phyloP scores from a whole-genome alignment of 2,888 invertebrate species.

The Drosophila mulleri region DNA sequence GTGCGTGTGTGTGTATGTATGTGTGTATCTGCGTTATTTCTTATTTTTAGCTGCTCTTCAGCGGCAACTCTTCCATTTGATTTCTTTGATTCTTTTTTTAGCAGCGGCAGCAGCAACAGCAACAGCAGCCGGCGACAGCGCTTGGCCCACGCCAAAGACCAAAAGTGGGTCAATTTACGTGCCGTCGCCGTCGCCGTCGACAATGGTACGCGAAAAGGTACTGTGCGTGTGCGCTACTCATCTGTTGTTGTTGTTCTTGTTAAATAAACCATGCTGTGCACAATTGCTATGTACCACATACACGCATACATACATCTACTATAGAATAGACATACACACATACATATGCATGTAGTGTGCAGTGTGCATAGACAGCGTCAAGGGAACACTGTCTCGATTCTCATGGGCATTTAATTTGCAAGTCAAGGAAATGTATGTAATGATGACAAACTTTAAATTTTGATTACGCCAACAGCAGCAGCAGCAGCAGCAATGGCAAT shows the following conservation, averaged over 20 bases:
- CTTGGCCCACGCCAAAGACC: constrained; percentile 53
- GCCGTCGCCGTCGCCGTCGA: constrained; percentile 49
- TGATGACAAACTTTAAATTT: constrained; percentile 73
- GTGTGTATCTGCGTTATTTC: constrained; percentile 11
- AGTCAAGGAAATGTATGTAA: constrained; percentile 65
- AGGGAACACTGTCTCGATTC: constrained; percentile 27
- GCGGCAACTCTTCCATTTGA: constrained; percentile 76
- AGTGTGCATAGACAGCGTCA: constrained; percentile 1
- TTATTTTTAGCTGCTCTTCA: constrained; percentile 31
- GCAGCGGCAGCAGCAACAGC: constrained; percentile 21
- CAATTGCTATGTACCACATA: constrained; percentile 18
- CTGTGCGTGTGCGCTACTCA: constrained; percentile 28
- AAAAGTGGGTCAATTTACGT: constrained; percentile 77
- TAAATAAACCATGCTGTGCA: constrained; percentile 73
- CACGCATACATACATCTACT: background rate
- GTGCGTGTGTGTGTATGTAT: constrained; percentile 6
- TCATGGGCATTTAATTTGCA: constrained; percentile 72
- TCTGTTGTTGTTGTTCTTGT: constrained; percentile 67
- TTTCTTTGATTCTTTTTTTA: constrained; percentile 72
- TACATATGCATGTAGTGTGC: background rate
- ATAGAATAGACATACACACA: background rate
- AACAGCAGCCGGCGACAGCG: constrained; percentile 6
- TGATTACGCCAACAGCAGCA: constrained; percentile 69
- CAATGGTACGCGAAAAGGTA: constrained; percentile 45
- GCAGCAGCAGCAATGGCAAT: constrained; percentile 4